Evolutionary conservation across 2,888 invertebrate genomes (phyloP).

Genomic region (Phoenoteleia sp.): DNA sequence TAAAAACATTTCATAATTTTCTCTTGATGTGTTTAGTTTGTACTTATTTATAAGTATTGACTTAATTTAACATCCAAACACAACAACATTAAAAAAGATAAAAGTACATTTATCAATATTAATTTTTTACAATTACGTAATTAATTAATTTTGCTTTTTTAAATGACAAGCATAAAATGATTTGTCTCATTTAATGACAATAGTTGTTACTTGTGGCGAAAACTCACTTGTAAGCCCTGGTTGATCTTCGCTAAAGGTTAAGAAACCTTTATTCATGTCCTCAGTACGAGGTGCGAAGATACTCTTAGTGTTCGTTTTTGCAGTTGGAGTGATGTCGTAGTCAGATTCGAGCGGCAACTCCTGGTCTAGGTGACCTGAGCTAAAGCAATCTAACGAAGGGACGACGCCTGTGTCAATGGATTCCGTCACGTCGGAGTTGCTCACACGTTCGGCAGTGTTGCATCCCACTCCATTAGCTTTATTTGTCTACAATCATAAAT

Average conservation of each 20-base stretch:
- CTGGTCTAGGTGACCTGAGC: constrained; percentile 58
- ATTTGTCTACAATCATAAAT: no score
- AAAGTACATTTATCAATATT: no score
- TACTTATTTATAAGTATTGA: no score
- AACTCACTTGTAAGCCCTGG: constrained; percentile 95
- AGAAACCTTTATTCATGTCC: constrained; percentile 98
- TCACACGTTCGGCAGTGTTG: constrained; percentile 17
- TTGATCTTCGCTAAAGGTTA: constrained; percentile 95
- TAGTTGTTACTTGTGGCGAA: background rate
- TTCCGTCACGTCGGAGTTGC: constrained; percentile 45
- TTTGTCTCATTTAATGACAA: no score
- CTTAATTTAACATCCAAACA: no score
- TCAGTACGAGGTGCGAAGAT: constrained; percentile 94
- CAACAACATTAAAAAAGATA: no score
- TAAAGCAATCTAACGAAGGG: constrained; percentile 69
- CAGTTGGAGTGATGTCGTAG: constrained; percentile 83
- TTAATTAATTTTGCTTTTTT: no score
- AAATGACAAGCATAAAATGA: no score
- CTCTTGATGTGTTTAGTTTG: no score
- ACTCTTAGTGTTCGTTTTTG: constrained; percentile 91
- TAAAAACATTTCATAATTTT: no score
- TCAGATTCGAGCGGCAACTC: constrained; percentile 66
- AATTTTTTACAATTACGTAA: no score
- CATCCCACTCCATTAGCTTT: constrained; percentile 29
- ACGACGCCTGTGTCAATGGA: constrained; percentile 77